Conservation (phyloP, 2,113 vertebrate species). For the Columba livia region DNA sequence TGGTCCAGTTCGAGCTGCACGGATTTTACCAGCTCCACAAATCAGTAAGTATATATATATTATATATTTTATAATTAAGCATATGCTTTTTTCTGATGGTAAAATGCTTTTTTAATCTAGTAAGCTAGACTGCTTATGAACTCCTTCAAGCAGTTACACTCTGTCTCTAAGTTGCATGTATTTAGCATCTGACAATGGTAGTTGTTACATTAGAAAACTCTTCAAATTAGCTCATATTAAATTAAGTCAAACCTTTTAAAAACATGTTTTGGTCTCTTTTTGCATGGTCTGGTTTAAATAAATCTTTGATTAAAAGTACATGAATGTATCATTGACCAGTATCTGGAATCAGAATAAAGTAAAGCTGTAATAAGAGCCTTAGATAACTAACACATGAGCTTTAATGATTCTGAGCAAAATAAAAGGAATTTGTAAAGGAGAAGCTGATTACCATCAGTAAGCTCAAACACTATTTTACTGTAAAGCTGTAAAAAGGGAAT, state of each 20-base stretch:
- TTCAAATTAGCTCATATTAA: slow-evolving; percentile 65
- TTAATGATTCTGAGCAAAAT: slow-evolving; percentile 85
- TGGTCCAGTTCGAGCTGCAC: slow-evolving; percentile 89
- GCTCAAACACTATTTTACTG: slow-evolving; percentile 85
- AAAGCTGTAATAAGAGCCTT: slow-evolving; percentile 86
- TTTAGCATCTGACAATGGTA: slow-evolving; percentile 43
- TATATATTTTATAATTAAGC: fast-evolving
- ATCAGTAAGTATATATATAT: slow-evolving; percentile 82
- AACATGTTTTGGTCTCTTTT: slow-evolving; percentile 65
- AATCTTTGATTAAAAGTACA: slow-evolving; percentile 79
- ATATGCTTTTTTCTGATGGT: background rate
- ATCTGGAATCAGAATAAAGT: slow-evolving; percentile 89
- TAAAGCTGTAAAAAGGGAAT: slow-evolving; percentile 82
- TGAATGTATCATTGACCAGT: slow-evolving; percentile 83
- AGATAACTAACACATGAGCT: slow-evolving; percentile 85
- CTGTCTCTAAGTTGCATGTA: background rate
- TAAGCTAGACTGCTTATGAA: background rate
- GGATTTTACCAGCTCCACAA: slow-evolving; percentile 90
- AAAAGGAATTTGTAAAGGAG: slow-evolving; percentile 88
- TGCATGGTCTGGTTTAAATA: slow-evolving; percentile 58
- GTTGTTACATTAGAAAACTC: slow-evolving; percentile 31
- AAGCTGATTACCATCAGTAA: slow-evolving; percentile 85
- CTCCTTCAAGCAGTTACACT: background rate
- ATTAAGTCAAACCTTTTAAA: slow-evolving; percentile 65
- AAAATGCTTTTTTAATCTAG: background rate